phyloP scores from a whole-genome alignment of 2,113 vertebrate genomes.

The Perca fluviatilis region DNA sequence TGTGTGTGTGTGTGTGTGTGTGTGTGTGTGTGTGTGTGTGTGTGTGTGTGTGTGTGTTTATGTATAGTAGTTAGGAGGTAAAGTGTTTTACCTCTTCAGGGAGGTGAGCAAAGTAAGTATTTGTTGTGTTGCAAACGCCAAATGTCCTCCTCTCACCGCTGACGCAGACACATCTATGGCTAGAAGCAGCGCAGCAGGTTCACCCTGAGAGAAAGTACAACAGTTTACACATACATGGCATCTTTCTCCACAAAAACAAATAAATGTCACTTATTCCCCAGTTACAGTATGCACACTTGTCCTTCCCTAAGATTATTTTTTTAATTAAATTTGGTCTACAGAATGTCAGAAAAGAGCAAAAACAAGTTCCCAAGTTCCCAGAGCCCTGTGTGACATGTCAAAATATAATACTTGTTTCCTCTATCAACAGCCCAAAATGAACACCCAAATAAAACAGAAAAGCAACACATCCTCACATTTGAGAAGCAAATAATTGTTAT shows the following conservation, averaged over 20 bases:
- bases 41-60: not conserved
- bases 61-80: accelerated
- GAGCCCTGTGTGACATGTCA: not conserved
- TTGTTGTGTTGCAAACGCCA: slow-evolving; percentile 80
- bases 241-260: not conserved
- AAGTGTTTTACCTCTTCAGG: slow-evolving; percentile 69
- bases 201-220: slow-evolving; percentile 60
- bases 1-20: slow-evolving; percentile 1
- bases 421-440: not conserved
- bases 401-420: not conserved
- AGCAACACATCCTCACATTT: not conserved
- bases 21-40: slow-evolving; percentile 6
- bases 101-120: slow-evolving; percentile 73
- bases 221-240: not conserved
- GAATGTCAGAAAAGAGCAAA: not conserved
- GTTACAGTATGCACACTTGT: not conserved
- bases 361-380: not conserved
- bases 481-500: not conserved
- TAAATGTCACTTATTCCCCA: not conserved
- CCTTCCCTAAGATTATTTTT: not conserved
- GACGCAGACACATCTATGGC: slow-evolving; percentile 83
- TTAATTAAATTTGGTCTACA: not conserved
- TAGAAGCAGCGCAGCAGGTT: slow-evolving; percentile 80
- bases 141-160: slow-evolving; percentile 80
- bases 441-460: not conserved